A percentile compares a stretch with the other conserved stretches of the same genome.
Evolutionary conservation across 2,113 vertebrate genomes (phyloP).

Genomic region (Corapipo altera): DNA sequence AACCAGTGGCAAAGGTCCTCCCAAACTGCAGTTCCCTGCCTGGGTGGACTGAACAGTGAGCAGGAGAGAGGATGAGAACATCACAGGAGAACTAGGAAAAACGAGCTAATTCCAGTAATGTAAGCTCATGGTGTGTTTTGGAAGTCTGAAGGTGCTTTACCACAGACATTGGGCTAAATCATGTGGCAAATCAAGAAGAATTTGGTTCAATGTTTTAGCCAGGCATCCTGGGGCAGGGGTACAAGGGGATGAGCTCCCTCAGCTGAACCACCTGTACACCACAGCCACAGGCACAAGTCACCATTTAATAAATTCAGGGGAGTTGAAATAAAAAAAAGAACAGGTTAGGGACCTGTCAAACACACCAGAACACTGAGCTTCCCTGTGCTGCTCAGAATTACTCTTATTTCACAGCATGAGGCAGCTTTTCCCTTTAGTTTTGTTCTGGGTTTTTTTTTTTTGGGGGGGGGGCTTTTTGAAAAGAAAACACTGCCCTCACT

Average conservation of each 20-base stretch:
- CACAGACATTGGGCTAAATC: background rate
- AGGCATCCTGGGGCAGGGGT: background rate
- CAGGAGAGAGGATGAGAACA: background rate
- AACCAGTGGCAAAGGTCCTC: background rate
- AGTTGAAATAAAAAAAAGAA: background rate
- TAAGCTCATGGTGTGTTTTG: background rate
- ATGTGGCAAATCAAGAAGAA: background rate
- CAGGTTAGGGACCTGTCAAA: background rate
- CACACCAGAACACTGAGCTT: background rate
- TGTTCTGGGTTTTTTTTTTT: too few relatives aligned
- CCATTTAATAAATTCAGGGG: background rate
- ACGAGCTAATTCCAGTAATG: background rate
- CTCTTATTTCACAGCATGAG: background rate
- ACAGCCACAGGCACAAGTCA: background rate
- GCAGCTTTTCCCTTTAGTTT: background rate
- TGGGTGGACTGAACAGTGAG: rapidly evolving
- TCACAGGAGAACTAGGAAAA: background rate
- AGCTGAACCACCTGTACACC: background rate
- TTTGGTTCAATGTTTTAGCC: background rate
- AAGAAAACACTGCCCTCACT: background rate
- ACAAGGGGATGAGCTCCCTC: background rate
- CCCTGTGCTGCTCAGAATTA: background rate
- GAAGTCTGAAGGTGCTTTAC: background rate
- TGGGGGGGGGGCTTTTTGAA: background rate
- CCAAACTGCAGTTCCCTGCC: background rate